Evolutionary conservation across 2,797 vertebrate species (phyloP), one percentile per base, ranked within the genome.

Genomic region (Anableps anableps): DNA sequence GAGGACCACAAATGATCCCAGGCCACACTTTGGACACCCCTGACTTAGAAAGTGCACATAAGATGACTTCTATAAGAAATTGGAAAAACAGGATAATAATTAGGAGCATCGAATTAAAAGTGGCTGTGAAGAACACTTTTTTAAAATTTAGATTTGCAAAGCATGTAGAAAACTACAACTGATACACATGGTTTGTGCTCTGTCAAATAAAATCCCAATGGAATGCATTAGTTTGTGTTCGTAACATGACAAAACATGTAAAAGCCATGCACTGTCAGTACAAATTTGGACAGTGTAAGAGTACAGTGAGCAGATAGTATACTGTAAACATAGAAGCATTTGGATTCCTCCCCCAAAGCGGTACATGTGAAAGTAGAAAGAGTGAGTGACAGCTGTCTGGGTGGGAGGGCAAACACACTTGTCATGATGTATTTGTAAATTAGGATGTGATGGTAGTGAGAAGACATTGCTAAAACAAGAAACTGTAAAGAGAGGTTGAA

Each of bases 371-470:
- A 26, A 38, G 62, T 31, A 72, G 62, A 0, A 50, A 74, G 72
- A 9, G 41, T 83, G 86, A 87, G 80, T 72, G 86, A 79, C 87
- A 86, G 87, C 84, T 88, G 83, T 83, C 80, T 78, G 84, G 43
- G 34, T 1, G 11, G 53, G 70, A 78, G 68, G 64, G 78, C 45
- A 43, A 78, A 88, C 76, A 86, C 83, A 78, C 73, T 53, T 84
- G 78, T 86, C 88, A 74, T 0, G 50, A 48, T 66, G 60, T 36
- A 80, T 87, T 87, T 84, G 81, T 74, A 53, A 83, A 82, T 14
- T 50, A 26, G 70, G 29, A 66, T 51, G 8, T 84, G 80, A 78
- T 79, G 9, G 68, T 19, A 62, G 60, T 48, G 80, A 70, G 80
- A 80, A 72, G 70, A 75, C 48, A 53, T 47, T 13, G 23, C 55